Base-by-base conservation (phyloP, 2,797 vertebrate genomes). In the Neoniphon sammara region DNA sequence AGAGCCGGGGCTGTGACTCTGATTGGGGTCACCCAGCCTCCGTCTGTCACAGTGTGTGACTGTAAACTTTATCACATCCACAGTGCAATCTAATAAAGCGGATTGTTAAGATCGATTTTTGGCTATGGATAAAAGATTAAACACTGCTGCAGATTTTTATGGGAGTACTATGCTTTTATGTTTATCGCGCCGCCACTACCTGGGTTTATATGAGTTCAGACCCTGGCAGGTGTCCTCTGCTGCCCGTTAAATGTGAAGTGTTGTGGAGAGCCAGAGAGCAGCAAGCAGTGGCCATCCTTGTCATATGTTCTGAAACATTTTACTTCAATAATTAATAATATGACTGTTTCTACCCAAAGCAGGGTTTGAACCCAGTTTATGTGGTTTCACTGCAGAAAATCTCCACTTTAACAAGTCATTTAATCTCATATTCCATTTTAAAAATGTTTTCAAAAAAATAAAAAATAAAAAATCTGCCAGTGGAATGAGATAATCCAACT, bases 51-150 rank as follows among this genome's bases (percentile, higher is more conserved):
- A 21, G 25, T 70, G 69, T 18, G 15, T 14, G 52, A 80, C 69
- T 70, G 73, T 86, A 80, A 91, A 87, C 78, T 80, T 91, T 61
- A 85, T 83, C 75, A 72, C 83, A 64, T 65, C 73, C 54, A 72
- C 77, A 57, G 74, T 53, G 39, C 50, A 39, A 12, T 85, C 84
- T 58, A 80, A 81, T 91, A 78, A 91, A 90, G 75, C 25, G 65
- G 53, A 83, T 73, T 86, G 83, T 87, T 80, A 88, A 87, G 67
- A 90, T 83, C 17, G 69, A 85, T 90, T 82, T 68, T 76, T 72
- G 73, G 78, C 71, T 52, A 72, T 70, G 75, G 76, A 87, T 88
- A 86, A 74, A 82, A 85, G 80, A 89, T 86, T 73, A 86, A 87
- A 88, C 75, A 80, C 59, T 14, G 42, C 49, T 34, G 59, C 49